Evolutionary conservation across 2,888 invertebrate genomes (phyloP).

Genomic region (Hydriomena furcata): DNA sequence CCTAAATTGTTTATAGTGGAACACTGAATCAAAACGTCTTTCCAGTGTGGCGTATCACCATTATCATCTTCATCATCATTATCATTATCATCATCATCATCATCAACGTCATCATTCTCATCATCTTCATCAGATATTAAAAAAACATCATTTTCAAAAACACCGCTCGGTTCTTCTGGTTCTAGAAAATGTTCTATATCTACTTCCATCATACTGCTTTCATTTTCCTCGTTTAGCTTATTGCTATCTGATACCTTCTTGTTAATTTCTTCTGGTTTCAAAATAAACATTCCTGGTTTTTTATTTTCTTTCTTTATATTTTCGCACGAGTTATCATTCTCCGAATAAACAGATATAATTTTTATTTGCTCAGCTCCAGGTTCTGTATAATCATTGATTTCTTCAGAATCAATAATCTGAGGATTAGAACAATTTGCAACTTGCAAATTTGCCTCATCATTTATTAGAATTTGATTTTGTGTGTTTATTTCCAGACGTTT

Average conservation of each 20-base stretch:
- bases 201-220: slow-evolving; percentile 28
- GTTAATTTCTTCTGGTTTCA: slow-evolving; percentile 78
- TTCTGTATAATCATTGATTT: not conserved
- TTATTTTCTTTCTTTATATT: slow-evolving; percentile 31
- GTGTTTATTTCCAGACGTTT: not conserved
- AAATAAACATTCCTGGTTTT: slow-evolving; percentile 59
- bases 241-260: slow-evolving; percentile 41
- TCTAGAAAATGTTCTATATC: slow-evolving; percentile 59
- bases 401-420: not conserved
- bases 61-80: slow-evolving; percentile 37
- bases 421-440: slow-evolving; percentile 4
- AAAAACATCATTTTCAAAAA: slow-evolving; percentile 39
- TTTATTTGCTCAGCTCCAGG: slow-evolving; percentile 46
- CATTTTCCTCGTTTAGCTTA: not conserved
- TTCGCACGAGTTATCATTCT: slow-evolving; percentile 21
- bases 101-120: slow-evolving; percentile 32
- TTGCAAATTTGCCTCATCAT: not conserved
- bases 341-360: slow-evolving; percentile 45
- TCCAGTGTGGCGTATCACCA: slow-evolving; percentile 21
- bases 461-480: not conserved
- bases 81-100: too few relatives aligned
- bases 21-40: slow-evolving; percentile 60
- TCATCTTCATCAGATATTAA: slow-evolving; percentile 49
- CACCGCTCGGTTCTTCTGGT: slow-evolving; percentile 33
- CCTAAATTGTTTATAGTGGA: slow-evolving; percentile 56